Evolutionary conservation across 2,113 vertebrate species (phyloP), one percentile per base, ranked within the genome.

Genomic region (Alligator mississippiensis): DNA sequence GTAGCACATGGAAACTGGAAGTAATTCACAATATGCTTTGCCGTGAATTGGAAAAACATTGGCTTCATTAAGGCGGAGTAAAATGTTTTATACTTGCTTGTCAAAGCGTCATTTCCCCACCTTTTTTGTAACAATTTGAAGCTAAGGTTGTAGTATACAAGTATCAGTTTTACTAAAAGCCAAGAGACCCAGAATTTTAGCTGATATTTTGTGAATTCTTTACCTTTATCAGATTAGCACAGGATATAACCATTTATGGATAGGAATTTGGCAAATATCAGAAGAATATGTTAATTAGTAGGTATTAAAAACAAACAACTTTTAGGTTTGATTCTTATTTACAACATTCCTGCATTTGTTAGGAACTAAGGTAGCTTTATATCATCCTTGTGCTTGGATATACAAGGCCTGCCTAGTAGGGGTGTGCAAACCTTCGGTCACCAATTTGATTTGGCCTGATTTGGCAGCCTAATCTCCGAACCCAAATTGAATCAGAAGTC

Each of bases 261-360:
- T 24, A 13, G 66, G 10, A 60, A 25, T 25, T 34, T 64, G 47
- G 68, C 11, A 77, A 17, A 28, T 75, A 5, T 12, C 15, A 18
- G 61, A 77, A 85, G 19, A n/a, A 13, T 3, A 2, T 1, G 8
- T 16, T 63, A 61, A 60, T 17, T 34, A 1, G 0, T 1, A 19
- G 9, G 0, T 17, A 61, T 75, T 87, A 34, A 59, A 83, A 88
- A 72, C 5, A 38, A n/a, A 1, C 19, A 79, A 57, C 11, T 76
- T 25, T 25, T 27, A 54, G 47, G 61, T 28, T 58, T 57, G 19
- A 57, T 24, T 27, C 64, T 55, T 47, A 27, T 34, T 16, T 17
- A 64, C 77, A 13, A 21, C 27, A 9, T 59, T 30, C 14, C 28
- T 85, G 30, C 28, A 1, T 27, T 11, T 6, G 54, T 30, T 4